Conservation (phyloP, 2,888 invertebrate genomes). For the Acanthococcus lagerstroemiae region DNA sequence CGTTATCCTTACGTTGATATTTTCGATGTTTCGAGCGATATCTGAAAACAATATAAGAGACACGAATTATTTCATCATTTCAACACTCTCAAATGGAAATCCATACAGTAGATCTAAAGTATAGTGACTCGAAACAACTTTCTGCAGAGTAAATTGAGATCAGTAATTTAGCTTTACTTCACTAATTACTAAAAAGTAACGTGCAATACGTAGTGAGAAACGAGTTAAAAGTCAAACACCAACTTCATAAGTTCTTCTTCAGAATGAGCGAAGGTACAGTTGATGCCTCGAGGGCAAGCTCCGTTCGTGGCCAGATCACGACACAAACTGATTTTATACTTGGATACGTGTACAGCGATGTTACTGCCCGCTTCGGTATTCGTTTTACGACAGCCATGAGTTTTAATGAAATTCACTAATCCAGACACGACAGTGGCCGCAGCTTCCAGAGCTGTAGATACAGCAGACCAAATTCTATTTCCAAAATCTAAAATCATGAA, state of each 20-base stretch:
- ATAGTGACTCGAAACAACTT: too few species aligned
- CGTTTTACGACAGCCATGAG: slow-evolving; percentile 52
- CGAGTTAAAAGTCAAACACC: slow-evolving; percentile 22
- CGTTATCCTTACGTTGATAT: slow-evolving; percentile 21
- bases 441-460: slow-evolving; percentile 56
- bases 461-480: slow-evolving; percentile 49
- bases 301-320: slow-evolving; percentile 69
- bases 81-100: too few species aligned
- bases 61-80: too few species aligned
- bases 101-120: too few species aligned
- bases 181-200: too few species aligned
- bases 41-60: background rate
- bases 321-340: slow-evolving; percentile 52
- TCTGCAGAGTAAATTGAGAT: too few species aligned
- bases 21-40: slow-evolving; percentile 25
- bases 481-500: slow-evolving; percentile 5
- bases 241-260: slow-evolving; percentile 81
- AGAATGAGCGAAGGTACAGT: slow-evolving; percentile 87
- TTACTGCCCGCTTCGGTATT: slow-evolving; percentile 19
- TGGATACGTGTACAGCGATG: slow-evolving; percentile 26
- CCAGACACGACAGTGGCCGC: slow-evolving; percentile 63
- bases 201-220: background rate
- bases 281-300: slow-evolving; percentile 73
- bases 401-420: slow-evolving; percentile 64
- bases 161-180: too few species aligned